These are phyloP conservation scores for Papilio elwesi DNA, from an alignment of 2,888 invertebrate species.

Conservation along the genomic window DNA sequence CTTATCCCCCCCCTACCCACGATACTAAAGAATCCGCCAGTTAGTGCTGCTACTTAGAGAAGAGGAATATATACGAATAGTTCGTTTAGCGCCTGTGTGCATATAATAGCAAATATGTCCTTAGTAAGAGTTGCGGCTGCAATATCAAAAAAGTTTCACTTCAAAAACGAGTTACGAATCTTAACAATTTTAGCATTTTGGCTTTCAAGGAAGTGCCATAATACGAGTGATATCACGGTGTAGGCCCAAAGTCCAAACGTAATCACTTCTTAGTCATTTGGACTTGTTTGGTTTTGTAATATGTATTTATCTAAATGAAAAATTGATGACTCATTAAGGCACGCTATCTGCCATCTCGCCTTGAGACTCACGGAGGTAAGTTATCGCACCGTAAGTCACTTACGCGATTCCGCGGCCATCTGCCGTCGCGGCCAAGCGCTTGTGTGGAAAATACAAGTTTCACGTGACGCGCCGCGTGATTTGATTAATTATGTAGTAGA, in stretches of 20 bases:
- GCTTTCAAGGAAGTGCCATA: too few species aligned
- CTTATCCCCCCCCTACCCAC: too few species aligned
- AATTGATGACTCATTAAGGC: neutral
- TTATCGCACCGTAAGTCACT: too few species aligned
- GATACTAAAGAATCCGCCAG: too few species aligned
- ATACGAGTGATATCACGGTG: neutral
- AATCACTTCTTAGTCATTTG: neutral
- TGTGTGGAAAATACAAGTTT: neutral
- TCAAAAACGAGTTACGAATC: too few species aligned
- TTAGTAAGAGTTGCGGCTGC: too few species aligned
- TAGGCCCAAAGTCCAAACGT: neutral
- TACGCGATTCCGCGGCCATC: neutral
- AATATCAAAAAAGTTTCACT: too few species aligned
- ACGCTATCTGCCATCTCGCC: neutral
- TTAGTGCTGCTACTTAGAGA: too few species aligned
- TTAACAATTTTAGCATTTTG: too few species aligned
- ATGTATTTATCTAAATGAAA: neutral
- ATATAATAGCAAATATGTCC: too few species aligned
- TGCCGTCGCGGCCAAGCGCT: neutral
- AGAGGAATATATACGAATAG: too few species aligned
- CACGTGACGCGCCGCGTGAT: neutral
- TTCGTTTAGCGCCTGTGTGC: too few species aligned
- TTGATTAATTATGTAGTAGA: neutral
- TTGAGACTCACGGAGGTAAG: neutral
- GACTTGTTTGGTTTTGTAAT: neutral